phyloP scores from a whole-genome alignment of 2,797 vertebrate genomes.

The Pseudopleuronectes americanus region DNA sequence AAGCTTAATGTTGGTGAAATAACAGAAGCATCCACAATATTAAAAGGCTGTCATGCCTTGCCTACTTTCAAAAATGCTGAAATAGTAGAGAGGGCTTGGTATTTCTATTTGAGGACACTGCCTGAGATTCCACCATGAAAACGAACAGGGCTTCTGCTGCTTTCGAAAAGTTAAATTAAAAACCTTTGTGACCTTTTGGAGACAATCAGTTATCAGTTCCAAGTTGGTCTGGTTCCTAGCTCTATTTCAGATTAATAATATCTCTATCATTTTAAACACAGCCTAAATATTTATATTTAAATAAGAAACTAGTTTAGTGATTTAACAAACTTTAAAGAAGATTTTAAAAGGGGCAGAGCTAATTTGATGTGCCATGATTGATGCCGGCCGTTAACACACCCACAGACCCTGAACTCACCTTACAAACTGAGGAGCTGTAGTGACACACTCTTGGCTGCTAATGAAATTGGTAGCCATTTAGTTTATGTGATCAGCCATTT shows the following conservation, averaged over 20 bases:
- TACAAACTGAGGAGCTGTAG: slow-evolving; percentile 25
- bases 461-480: slow-evolving; percentile 76
- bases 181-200: too few relatives aligned
- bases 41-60: neutral
- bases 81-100: neutral
- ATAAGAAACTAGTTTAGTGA: too few relatives aligned
- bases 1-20: too few relatives aligned
- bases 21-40: neutral
- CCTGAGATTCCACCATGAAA: slow-evolving; percentile 10
- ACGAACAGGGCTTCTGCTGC: neutral
- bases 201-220: too few relatives aligned
- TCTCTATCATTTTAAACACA: too few relatives aligned
- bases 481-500: slow-evolving; percentile 59
- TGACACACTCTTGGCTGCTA: slow-evolving; percentile 63
- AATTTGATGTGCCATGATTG: slow-evolving; percentile 50
- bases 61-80: neutral
- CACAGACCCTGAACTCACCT: slow-evolving; percentile 40
- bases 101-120: slow-evolving; percentile 20
- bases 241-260: too few relatives aligned
- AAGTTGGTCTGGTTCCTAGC: too few relatives aligned
- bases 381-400: slow-evolving; percentile 32
- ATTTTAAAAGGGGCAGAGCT: slow-evolving; percentile 33
- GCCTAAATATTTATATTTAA: too few relatives aligned
- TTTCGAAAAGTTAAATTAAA: too few relatives aligned
- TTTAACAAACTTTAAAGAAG: too few relatives aligned